These are phyloP conservation scores for Micrastur ruficollis DNA, from an alignment of 2,797 vertebrate species.

Conservation along the genomic window DNA sequence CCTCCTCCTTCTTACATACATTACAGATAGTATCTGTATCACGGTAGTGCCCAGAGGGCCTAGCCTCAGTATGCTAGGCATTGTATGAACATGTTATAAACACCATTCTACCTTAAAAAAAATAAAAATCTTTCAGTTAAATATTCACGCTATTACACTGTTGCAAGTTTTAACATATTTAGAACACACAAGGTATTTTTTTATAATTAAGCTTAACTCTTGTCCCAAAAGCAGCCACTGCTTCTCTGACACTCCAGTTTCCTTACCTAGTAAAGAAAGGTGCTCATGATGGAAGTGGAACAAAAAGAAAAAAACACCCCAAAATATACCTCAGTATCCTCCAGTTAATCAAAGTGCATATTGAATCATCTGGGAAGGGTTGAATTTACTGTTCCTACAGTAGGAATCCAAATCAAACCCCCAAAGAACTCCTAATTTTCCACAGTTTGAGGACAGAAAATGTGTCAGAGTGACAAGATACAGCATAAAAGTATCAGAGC, in stretches of 20 bases:
- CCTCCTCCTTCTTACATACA: not conserved
- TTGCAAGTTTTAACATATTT: slow-evolving; percentile 24
- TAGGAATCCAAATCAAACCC: not conserved
- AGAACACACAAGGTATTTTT: not conserved
- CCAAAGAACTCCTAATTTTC: not conserved
- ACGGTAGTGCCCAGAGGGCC: not conserved
- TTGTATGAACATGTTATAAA: slow-evolving; percentile 2
- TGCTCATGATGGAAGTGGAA: not conserved
- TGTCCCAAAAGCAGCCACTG: not conserved
- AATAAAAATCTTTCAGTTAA: not conserved
- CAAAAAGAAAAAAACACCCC: not conserved
- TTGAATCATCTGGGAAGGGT: not conserved
- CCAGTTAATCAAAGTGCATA: not conserved
- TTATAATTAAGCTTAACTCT: not conserved
- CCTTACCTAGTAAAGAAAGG: not conserved
- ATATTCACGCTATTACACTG: not conserved
- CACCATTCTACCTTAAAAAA: not conserved
- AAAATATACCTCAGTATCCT: not conserved
- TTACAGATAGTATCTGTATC: not conserved
- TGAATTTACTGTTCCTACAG: not conserved
- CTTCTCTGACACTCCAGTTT: not conserved
- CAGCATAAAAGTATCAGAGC: not conserved
- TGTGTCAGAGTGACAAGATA: not conserved
- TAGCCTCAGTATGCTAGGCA: not conserved
- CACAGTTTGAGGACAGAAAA: not conserved